Conservation (phyloP, 1,140 invertebrate species). For the Acromyrmex echinatior region DNA sequence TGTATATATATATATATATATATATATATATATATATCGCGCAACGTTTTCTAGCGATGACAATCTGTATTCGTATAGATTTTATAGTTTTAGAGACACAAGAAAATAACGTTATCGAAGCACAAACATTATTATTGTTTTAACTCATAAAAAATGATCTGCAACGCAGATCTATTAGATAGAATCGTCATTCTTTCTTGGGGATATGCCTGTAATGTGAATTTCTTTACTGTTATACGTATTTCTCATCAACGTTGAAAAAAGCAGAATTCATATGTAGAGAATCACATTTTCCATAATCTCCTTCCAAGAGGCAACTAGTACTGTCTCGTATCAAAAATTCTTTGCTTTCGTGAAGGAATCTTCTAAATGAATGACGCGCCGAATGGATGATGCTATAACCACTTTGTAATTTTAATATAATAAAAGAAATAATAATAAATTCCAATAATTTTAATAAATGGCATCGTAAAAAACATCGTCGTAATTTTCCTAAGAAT, state of each 20-base stretch:
- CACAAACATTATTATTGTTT: background rate
- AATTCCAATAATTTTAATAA: slow-evolving; percentile 7
- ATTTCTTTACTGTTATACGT: slow-evolving; percentile 16
- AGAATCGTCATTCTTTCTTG: background rate
- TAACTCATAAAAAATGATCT: background rate
- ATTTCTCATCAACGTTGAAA: slow-evolving; percentile 25
- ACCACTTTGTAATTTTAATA: slow-evolving; percentile 8
- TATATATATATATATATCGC: background rate
- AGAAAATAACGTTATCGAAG: background rate
- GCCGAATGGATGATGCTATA: background rate
- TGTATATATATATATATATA: background rate
- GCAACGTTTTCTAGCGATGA: slow-evolving; percentile 7
- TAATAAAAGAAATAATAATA: slow-evolving; percentile 20
- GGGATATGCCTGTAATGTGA: slow-evolving; percentile 2
- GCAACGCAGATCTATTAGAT: background rate
- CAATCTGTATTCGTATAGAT: background rate
- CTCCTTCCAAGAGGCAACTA: slow-evolving; percentile 16
- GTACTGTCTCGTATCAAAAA: slow-evolving; percentile 38
- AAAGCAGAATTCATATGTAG: slow-evolving; percentile 31
- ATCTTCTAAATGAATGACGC: slow-evolving; percentile 9
- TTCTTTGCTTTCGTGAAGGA: slow-evolving; percentile 61
- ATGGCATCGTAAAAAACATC: slow-evolving; percentile 13
- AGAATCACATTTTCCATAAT: slow-evolving; percentile 30
- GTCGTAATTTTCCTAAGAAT: slow-evolving; percentile 30
- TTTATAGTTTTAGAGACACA: background rate